Conservation (phyloP, 2,113 vertebrate genomes). For the Amazona guildingii region DNA sequence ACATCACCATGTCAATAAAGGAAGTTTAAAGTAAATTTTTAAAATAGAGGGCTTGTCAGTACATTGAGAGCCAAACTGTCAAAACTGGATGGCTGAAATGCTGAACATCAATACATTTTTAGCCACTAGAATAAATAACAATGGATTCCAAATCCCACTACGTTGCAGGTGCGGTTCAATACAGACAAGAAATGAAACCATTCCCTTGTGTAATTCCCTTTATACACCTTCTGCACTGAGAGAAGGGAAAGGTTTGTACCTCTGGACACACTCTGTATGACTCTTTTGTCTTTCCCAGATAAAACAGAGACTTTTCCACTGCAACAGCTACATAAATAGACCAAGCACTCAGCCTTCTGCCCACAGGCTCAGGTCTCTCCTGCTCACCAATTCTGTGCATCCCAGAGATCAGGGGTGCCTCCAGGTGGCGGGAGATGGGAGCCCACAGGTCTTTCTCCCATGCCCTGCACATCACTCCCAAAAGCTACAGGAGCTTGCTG, state of each 20-base stretch:
- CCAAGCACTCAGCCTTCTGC: background rate
- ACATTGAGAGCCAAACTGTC: background rate
- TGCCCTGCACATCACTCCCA: background rate
- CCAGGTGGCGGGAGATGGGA: background rate
- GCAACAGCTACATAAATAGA: background rate
- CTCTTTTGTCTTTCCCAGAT: background rate
- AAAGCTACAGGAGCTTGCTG: background rate
- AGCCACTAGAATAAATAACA: background rate
- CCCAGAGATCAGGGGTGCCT: background rate
- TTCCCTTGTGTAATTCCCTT: background rate
- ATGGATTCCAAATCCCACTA: background rate
- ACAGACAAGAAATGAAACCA: background rate
- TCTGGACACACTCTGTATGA: background rate
- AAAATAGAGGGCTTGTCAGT: background rate
- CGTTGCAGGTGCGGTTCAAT: background rate
- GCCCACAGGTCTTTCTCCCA: background rate
- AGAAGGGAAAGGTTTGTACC: background rate
- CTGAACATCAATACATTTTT: background rate
- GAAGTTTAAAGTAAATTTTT: background rate
- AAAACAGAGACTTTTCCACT: background rate
- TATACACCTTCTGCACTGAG: background rate
- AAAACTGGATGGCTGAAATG: background rate
- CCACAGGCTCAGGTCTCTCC: background rate
- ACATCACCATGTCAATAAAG: fast-evolving
- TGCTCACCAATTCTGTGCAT: fast-evolving